Base-by-base conservation (phyloP, 2,113 vertebrate genomes). In the Tragelaphus strepsiceros region DNA sequence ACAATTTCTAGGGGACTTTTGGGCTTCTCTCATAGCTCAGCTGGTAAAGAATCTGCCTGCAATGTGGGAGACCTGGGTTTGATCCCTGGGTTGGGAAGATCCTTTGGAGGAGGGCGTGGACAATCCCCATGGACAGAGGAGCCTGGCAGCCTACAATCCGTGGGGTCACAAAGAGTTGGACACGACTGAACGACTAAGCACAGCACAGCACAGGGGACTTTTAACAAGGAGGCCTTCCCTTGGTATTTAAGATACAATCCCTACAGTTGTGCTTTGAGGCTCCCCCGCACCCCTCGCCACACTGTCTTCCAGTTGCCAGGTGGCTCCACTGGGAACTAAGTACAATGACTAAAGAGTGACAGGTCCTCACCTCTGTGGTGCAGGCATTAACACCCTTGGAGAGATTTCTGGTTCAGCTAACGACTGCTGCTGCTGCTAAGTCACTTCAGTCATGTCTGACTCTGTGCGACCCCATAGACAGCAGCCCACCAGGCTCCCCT, bases 391-490 rank as follows among this genome's bases (percentile, higher is more conserved):
- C 54, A 2, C 77, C n/a, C 7, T 5, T 35, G 39, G 54, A 80
- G 85, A 78, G 26, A 16, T 88, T 94, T 84, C 58, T 62, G 39
- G 35, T 81, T 88, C 71, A 54, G 53, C 13, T 11, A 82, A 54
- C 15, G 35, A 93, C n/a, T 32, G 30, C 61, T 62, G 61, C 61
- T 62, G 6, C 61, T 62, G 61, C 61, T 62, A 62, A 62, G 28
- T 62, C 5, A 2, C 61, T 61, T 62, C 61, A 62, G 61, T 62
- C 2, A 2, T 62, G 13, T 62, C 61, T 0, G 6, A 62, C 13
- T 62, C 61, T 30, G 61, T 61, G 59, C 1, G 13, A 30, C 28
- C 28, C 61, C 61, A 62, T 14, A 62, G 13, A 30, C 6, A 0
- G 61, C 6, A 62, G 61, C 28, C 61, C 28, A 30, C 61, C 28